phyloP scores from a whole-genome alignment of 2,888 invertebrate genomes.

The Ophonus ardosiacus region DNA sequence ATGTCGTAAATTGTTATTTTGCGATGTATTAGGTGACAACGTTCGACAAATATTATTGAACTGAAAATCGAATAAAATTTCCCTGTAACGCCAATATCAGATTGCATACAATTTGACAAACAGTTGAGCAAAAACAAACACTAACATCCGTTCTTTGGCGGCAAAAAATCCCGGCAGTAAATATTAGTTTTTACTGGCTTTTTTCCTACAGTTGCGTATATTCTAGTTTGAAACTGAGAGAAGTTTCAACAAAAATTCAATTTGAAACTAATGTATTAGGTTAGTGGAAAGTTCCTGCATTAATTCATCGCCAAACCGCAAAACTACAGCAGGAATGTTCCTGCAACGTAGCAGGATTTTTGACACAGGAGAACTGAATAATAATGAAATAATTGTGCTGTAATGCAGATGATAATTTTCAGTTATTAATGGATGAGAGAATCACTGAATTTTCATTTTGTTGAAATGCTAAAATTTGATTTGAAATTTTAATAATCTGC shows the following conservation, averaged over 20 bases:
- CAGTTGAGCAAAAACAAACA: slow-evolving; percentile 33
- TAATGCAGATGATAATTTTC: background rate
- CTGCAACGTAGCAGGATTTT: slow-evolving; percentile 16
- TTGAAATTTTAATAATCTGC: background rate
- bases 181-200: slow-evolving; percentile 48
- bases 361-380: background rate
- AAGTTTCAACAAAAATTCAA: slow-evolving; percentile 48
- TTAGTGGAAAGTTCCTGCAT: slow-evolving; percentile 50
- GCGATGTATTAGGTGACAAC: too few relatives aligned
- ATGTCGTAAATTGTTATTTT: too few relatives aligned
- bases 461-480: background rate
- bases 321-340: background rate
- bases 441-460: background rate
- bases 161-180: slow-evolving; percentile 30
- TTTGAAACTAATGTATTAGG: slow-evolving; percentile 49
- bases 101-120: slow-evolving; percentile 4
- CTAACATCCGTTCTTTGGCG: slow-evolving; percentile 23
- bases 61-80: too few relatives aligned
- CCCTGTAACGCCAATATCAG: background rate
- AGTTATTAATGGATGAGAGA: background rate
- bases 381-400: slow-evolving; percentile 16
- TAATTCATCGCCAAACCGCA: slow-evolving; percentile 40
- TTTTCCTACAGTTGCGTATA: slow-evolving; percentile 14
- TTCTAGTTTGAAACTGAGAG: background rate
- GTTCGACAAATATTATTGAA: too few relatives aligned